A percentile compares a stretch with the other conserved stretches of the same genome.
These are phyloP conservation scores for Laspeyria flexula DNA, from an alignment of 2,888 invertebrate genomes.

Conservation along the genomic window DNA sequence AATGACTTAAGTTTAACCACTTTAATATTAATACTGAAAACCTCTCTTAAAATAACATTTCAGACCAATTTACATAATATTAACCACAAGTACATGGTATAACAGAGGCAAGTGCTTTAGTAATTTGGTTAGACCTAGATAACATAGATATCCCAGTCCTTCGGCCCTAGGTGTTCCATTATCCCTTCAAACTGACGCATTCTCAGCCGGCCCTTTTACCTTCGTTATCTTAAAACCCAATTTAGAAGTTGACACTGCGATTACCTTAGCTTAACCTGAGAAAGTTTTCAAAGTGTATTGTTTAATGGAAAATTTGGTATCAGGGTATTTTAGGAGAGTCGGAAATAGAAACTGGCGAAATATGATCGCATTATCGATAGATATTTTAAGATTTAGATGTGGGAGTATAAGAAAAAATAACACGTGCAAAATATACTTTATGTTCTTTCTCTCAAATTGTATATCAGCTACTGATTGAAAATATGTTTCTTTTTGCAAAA, in stretches of 20 bases:
- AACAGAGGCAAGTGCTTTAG: conserved; percentile 20
- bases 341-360: not conserved
- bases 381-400: not conserved
- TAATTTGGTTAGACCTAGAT: conserved; percentile 27
- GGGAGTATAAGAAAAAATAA: no score
- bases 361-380: not conserved
- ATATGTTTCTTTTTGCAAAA: no score
- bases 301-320: conserved; percentile 11
- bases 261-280: conserved; percentile 19
- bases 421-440: no score
- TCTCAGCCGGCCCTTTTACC: conserved; percentile 14
- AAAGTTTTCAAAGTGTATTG: conserved; percentile 13
- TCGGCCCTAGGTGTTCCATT: conserved; percentile 12
- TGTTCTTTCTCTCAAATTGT: no score
- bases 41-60: no score
- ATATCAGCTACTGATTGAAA: no score
- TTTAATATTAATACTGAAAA: no score
- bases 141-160: conserved; percentile 20
- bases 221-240: conserved; percentile 29
- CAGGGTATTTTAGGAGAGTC: not conserved
- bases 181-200: conserved; percentile 25
- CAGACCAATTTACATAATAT: not conserved
- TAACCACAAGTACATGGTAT: conserved; percentile 16
- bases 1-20: no score
- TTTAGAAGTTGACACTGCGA: conserved; percentile 21